Evolutionary conservation across 2,888 invertebrate species (phyloP), one percentile per base, ranked within the genome.

Genomic region (Sinohyriopsis cumingii): DNA sequence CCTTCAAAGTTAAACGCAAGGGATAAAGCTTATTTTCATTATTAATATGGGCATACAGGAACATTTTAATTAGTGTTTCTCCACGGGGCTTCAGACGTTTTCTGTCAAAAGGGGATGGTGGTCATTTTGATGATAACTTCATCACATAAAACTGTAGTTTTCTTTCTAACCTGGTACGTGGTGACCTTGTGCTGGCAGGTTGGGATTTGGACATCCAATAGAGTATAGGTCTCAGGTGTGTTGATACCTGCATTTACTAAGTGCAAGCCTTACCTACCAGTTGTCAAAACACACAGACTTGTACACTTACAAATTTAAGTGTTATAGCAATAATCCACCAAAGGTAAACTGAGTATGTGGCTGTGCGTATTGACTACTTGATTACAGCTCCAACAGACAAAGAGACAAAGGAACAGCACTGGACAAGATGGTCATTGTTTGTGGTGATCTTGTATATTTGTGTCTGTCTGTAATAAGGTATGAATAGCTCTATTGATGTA

Each of bases 31-130:
- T 83, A 68, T 68, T 77, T 80, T 19, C 55, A 65, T 20, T 80
- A 83, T 67, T 82, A 82, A 65, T 75, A 75, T 59, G 72, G 77
- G 54, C 75, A 82, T 67, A 80, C 83, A 2, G 66, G 72, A 3
- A 83, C 82, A 71, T 82, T 72, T 74, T 84, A 25, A 80, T 82
- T 57, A 81, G 79, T 1, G 81, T 84, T 56, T 70, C 77, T 20
- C 83, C 81, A 55, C 81, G 80, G 62, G 82, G 82, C 45, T 55
- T 55, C 20, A 70, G 80, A 25, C 72, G 69, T 15, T 84, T 78
- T 69, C 60, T 84, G 19, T 82, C 81, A 20, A 69, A 75, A 56
- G 80, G 68, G n/a, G 83, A 76, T 79, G 82, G 81, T 63, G 84
- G 80, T 4, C 57, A 77, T 55, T 62, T 69, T 5, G 76, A 73